phyloP scores from a whole-genome alignment of 2,888 invertebrate genomes.

The Osmoderma eremita region DNA sequence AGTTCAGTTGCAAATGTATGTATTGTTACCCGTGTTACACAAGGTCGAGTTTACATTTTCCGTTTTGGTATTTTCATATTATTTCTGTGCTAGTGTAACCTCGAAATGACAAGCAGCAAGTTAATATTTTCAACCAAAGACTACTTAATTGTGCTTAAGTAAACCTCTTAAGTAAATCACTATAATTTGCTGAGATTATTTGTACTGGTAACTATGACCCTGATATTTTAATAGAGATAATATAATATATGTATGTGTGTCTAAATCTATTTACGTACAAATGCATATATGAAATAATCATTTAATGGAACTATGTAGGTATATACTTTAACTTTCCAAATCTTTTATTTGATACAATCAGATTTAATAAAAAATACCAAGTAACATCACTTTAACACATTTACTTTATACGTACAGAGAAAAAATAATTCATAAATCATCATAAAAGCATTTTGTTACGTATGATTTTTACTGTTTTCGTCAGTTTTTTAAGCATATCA shows the following conservation, averaged over 20 bases:
- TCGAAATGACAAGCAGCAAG: too few species aligned
- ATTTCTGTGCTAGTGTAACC: too few species aligned
- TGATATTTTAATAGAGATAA: constrained; percentile 5
- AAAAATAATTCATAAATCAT: too few species aligned
- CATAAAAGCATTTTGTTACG: constrained; percentile 24
- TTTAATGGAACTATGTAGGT: neutral
- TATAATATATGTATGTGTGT: neutral
- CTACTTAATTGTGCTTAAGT: neutral
- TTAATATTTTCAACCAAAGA: too few species aligned
- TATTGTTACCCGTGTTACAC: too few species aligned
- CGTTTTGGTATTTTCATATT: too few species aligned
- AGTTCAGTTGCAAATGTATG: too few species aligned
- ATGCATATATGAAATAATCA: too few species aligned
- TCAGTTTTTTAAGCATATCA: constrained; percentile 15
- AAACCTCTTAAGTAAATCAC: constrained; percentile 1
- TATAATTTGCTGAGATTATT: constrained; percentile 10
- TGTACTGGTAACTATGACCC: neutral
- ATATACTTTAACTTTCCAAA: constrained; percentile 26
- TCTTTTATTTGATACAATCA: constrained; percentile 24
- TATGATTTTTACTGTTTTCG: constrained; percentile 8
- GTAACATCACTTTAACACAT: constrained; percentile 28
- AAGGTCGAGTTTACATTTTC: too few species aligned
- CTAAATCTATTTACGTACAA: too few species aligned
- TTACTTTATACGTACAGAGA: constrained; percentile 24
- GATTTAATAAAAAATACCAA: constrained; percentile 31